Base-by-base conservation (phyloP, 2,797 vertebrate species). In the Sarcoramphus papa region DNA sequence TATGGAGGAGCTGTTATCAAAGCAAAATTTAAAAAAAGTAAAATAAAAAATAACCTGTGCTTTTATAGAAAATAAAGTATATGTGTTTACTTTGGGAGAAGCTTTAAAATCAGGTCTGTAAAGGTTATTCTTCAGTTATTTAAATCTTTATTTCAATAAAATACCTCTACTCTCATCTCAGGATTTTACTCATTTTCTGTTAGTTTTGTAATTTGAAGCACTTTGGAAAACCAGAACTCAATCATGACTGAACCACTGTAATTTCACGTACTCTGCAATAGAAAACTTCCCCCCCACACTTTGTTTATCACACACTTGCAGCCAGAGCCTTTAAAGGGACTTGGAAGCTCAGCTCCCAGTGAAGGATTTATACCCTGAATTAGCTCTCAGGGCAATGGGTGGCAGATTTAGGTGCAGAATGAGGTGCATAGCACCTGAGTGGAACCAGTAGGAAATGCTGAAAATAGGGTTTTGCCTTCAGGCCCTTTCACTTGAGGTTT, bases 41-140 rank as follows among this genome's bases (percentile, higher is more conserved):
- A 22, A 47, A 18, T 3, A 33, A n/a, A 30, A 4, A 27, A 9
- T 2, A 27, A 22, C 12, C 7, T 23, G 2, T 30, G 8, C 5
- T 85, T 81, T 78, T 48, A 41, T n/a, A 27, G 21, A 33, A 81
- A 54, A 68, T 54, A 72, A 81, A 54, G 4, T 72, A 12, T 62
- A 45, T n/a, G 7, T 28, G 2, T 25, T 64, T 51, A 25, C 17
- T 63, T 69, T 85, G 13, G 28, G 45, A 77, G 33, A 83, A 75
- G 22, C 10, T 84, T 94, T 54, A 64, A 67, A 85, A 86, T 62
- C 37, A 74, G 7, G 6, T 37, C 14, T 40, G 4, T 48, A 81
- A 89, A 84, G 5, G 22, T 7, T 40, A 74, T 43, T 75, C 19
- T 83, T 90, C 33, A 64, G 22, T 28, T 81, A 37, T 75, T 75